Conservation (phyloP, 2,888 invertebrate genomes). For the Drosophila meridiana region DNA sequence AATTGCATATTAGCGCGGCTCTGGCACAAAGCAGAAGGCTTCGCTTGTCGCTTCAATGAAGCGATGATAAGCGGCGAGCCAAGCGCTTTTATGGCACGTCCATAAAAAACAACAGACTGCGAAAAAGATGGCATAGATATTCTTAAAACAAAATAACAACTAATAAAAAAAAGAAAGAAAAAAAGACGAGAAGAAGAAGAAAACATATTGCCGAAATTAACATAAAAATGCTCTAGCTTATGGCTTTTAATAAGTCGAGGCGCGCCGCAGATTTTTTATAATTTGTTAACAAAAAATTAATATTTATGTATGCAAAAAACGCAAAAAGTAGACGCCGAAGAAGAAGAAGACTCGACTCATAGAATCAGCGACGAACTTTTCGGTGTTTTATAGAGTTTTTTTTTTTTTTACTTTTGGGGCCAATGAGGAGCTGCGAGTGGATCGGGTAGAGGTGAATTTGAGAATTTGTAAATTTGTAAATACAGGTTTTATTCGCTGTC, state of each 20-base stretch:
- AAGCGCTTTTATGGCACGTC: constrained; percentile 31
- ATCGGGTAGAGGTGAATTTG: constrained; percentile 1
- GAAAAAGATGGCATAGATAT: constrained; percentile 38
- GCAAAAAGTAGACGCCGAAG: constrained; percentile 1
- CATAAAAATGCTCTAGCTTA: constrained; percentile 40
- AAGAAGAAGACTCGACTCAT: constrained; percentile 10
- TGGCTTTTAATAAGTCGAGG: constrained; percentile 29
- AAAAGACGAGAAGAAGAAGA: neutral
- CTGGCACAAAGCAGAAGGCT: constrained; percentile 22
- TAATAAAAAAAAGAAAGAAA: constrained; percentile 11
- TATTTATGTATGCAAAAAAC: constrained; percentile 49
- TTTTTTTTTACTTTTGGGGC: constrained; percentile 7
- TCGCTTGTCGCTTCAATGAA: constrained; percentile 45
- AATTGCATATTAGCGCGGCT: constrained; percentile 64
- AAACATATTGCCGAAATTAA: constrained; percentile 31
- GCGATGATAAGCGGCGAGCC: constrained; percentile 42
- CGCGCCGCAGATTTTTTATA: constrained; percentile 19
- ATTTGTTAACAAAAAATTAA: constrained; percentile 39
- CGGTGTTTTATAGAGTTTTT: neutral
- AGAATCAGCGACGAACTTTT: constrained; percentile 7
- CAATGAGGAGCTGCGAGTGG: constrained; percentile 19
- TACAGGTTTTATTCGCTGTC: constrained; percentile 12
- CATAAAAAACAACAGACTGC: constrained; percentile 5
- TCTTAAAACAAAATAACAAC: constrained; percentile 10
- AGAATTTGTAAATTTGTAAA: neutral